A percentile compares a stretch with the other conserved stretches of the same genome.
phyloP scores from a whole-genome alignment of 2,113 vertebrate genomes.

The Vulpes ferrilata region DNA sequence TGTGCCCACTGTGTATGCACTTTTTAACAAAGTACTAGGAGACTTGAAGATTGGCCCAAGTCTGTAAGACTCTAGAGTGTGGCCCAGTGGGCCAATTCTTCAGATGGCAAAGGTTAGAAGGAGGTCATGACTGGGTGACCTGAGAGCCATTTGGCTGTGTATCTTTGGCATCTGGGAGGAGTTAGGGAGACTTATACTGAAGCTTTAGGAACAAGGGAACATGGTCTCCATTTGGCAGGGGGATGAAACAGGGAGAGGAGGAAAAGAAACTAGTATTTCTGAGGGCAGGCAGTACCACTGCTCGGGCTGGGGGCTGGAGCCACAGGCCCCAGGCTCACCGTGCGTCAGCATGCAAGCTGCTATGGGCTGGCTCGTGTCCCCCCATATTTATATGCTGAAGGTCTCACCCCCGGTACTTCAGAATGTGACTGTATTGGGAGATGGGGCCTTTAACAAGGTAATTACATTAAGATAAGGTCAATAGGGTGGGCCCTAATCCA shows the following conservation, averaged over 20 bases:
- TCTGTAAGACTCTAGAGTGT: not conserved
- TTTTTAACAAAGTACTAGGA: conserved; percentile 21
- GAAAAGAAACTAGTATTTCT: not conserved
- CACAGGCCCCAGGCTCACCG: not conserved
- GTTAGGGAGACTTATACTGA: not conserved
- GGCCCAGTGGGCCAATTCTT: not conserved
- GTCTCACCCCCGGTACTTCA: not conserved
- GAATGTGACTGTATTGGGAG: not conserved
- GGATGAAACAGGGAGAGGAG: not conserved
- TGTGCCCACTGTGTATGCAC: not conserved
- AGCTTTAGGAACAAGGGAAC: not conserved
- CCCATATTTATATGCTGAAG: not conserved
- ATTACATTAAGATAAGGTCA: not conserved
- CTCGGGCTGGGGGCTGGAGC: not conserved
- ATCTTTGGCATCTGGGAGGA: conserved; percentile 24
- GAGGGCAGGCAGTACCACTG: not conserved
- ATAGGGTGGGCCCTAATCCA: not conserved
- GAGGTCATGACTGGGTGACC: not conserved
- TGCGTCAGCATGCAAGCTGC: not conserved
- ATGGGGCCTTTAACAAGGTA: not conserved
- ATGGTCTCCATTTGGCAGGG: not conserved
- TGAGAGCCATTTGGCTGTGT: not conserved
- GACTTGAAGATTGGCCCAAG: not conserved
- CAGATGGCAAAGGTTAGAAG: not conserved
- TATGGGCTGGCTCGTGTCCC: not conserved